A percentile compares a stretch with the other conserved stretches of the same genome.
These are phyloP conservation scores for Marmota monax DNA, from an alignment of 2,113 vertebrate species.

Conservation along the genomic window DNA sequence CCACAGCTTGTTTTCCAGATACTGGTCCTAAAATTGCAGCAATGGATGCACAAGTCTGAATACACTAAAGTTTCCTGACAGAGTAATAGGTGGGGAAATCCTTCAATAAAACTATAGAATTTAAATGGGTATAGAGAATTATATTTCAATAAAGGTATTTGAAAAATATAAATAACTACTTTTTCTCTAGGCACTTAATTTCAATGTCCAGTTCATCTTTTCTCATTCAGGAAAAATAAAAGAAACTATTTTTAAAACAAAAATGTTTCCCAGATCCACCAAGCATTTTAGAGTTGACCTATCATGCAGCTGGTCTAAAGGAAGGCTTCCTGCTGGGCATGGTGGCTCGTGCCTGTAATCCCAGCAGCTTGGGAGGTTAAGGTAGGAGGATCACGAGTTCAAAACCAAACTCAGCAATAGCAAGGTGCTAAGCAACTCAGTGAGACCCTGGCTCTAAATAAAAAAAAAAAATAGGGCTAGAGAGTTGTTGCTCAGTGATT, in stretches of 20 bases:
- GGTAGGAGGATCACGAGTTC: no score
- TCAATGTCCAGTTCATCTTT: slow-evolving; percentile 81
- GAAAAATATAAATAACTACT: slow-evolving; percentile 78
- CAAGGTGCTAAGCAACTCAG: no score
- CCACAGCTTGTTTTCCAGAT: neutral
- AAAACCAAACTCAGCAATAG: no score
- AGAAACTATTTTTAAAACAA: slow-evolving; percentile 77
- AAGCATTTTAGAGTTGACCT: neutral
- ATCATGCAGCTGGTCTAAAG: neutral
- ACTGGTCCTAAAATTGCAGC: neutral
- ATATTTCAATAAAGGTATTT: neutral
- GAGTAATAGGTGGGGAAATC: neutral
- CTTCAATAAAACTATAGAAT: slow-evolving; percentile 19
- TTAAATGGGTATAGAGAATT: neutral
- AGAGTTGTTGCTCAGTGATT: no score
- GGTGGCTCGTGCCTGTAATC: no score
- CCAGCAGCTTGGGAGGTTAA: no score
- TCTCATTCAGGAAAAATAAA: slow-evolving; percentile 81
- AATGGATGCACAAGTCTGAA: neutral
- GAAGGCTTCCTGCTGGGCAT: neutral
- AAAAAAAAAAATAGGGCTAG: no score
- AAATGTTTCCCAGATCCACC: slow-evolving; percentile 11
- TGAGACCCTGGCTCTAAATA: no score
- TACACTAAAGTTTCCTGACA: slow-evolving; percentile 5
- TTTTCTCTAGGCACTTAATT: slow-evolving; percentile 83